These are phyloP conservation scores for Drosophila triauraria DNA, from an alignment of 1,140 invertebrate species.

Conservation along the genomic window DNA sequence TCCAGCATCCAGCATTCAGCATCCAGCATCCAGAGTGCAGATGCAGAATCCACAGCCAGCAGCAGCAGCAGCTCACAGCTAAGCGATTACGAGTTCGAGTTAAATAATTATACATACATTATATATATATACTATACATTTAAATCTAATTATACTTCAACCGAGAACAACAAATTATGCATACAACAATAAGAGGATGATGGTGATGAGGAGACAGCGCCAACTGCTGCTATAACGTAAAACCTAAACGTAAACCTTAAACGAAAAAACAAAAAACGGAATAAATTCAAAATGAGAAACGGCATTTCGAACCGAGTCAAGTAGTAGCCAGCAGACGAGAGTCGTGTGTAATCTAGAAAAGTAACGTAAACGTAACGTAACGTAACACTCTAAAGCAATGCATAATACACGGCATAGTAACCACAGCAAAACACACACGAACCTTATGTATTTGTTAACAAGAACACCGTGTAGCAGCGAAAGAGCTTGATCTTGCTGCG, in stretches of 20 bases:
- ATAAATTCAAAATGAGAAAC: conserved; percentile 57
- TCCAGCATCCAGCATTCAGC: conserved; percentile 24
- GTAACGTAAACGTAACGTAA: conserved; percentile 13
- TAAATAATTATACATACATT: conserved; percentile 80
- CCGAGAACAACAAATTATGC: conserved; percentile 64
- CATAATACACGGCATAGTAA: conserved; percentile 48
- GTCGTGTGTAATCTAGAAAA: conserved; percentile 39
- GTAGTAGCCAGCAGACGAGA: conserved; percentile 17
- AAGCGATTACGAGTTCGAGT: conserved; percentile 78
- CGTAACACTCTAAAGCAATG: conserved; percentile 50
- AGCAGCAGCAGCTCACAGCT: conserved; percentile 53
- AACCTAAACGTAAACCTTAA: not conserved
- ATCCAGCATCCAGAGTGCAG: conserved; percentile 23
- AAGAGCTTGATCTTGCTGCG: conserved; percentile 42
- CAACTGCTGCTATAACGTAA: conserved; percentile 28
- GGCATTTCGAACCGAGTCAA: conserved; percentile 59
- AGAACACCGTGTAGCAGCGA: conserved; percentile 32
- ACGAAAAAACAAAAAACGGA: conserved; percentile 12
- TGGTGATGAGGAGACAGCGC: not conserved
- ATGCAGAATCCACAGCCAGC: conserved; percentile 27
- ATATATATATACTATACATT: conserved; percentile 71
- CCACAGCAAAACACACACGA: conserved; percentile 29
- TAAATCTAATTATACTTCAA: conserved; percentile 76
- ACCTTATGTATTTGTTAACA: conserved; percentile 45
- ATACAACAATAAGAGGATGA: conserved; percentile 40